Evolutionary conservation across 2,888 invertebrate species (phyloP).

Genomic region (Lasioglossum zephyrum): DNA sequence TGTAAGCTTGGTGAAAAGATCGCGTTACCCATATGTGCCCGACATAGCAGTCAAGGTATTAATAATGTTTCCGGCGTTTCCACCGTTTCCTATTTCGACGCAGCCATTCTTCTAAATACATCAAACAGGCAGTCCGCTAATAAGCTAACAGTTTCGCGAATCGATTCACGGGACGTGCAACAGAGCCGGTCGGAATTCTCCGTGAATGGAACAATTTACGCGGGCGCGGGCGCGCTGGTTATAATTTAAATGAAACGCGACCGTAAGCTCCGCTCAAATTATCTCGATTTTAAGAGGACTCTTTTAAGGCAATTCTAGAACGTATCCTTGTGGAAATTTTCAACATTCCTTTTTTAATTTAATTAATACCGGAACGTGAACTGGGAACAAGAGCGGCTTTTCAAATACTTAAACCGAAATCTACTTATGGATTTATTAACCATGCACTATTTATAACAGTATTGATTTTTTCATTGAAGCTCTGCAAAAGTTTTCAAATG

Average conservation of each 20-base stretch:
- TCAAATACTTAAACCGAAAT: too few relatives aligned
- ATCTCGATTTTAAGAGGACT: neutral
- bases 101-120: neutral
- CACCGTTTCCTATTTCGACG: neutral
- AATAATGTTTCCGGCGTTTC: too few relatives aligned
- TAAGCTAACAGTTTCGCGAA: neutral
- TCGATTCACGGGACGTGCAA: neutral
- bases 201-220: conserved; percentile 21
- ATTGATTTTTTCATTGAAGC: too few relatives aligned
- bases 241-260: neutral
- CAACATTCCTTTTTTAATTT: too few relatives aligned
- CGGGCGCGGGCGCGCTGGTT: neutral
- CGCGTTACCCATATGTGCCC: too few relatives aligned
- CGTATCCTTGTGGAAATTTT: neutral
- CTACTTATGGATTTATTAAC: too few relatives aligned
- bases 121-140: neutral
- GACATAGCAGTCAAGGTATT: too few relatives aligned
- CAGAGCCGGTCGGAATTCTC: neutral
- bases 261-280: neutral
- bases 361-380: too few relatives aligned
- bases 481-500: too few relatives aligned
- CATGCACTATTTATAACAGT: too few relatives aligned
- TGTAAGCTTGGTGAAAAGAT: too few relatives aligned
- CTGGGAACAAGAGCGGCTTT: too few relatives aligned
- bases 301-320: neutral